Conservation (phyloP, 2,797 vertebrate genomes). For the Pangasius djambal region DNA sequence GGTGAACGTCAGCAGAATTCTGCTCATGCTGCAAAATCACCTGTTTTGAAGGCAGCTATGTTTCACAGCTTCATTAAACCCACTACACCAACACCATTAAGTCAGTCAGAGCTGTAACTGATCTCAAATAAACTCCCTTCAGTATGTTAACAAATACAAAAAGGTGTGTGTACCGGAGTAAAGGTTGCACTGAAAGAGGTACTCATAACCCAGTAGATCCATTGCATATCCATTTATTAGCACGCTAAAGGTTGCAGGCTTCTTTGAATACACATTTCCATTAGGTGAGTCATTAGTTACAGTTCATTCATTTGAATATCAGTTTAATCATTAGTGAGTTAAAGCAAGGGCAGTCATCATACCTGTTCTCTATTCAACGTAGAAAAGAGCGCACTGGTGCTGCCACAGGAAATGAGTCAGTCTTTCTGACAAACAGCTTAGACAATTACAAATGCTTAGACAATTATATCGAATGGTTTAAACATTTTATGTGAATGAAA, state of each 20-base stretch:
- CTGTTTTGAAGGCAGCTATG: constrained; percentile 40
- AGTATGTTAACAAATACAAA: constrained; percentile 45
- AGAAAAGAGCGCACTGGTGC: not conserved
- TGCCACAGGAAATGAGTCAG: constrained; percentile 1
- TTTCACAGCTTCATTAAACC: constrained; percentile 40
- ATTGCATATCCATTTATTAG: constrained; percentile 36
- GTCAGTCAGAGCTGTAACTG: constrained; percentile 63
- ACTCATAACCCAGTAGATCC: constrained; percentile 57
- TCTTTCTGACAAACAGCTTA: not conserved
- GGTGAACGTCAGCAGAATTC: constrained; percentile 4
- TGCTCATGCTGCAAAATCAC: constrained; percentile 25
- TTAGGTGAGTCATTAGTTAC: constrained; percentile 70
- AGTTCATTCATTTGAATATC: constrained; percentile 67
- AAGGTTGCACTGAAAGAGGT: not conserved
- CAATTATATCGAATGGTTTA: not conserved
- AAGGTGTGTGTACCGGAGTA: constrained; percentile 12
- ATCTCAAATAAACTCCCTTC: constrained; percentile 71
- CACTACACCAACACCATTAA: constrained; percentile 57
- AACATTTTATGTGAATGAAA: not conserved
- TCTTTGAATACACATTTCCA: constrained; percentile 72
- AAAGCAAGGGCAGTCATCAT: not conserved
- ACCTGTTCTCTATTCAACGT: not conserved
- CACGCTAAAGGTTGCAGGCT: constrained; percentile 77
- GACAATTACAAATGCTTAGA: not conserved
- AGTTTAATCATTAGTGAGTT: constrained; percentile 60